phyloP scores from a whole-genome alignment of 2,888 invertebrate genomes.

The Caenorhabditis wallacei region DNA sequence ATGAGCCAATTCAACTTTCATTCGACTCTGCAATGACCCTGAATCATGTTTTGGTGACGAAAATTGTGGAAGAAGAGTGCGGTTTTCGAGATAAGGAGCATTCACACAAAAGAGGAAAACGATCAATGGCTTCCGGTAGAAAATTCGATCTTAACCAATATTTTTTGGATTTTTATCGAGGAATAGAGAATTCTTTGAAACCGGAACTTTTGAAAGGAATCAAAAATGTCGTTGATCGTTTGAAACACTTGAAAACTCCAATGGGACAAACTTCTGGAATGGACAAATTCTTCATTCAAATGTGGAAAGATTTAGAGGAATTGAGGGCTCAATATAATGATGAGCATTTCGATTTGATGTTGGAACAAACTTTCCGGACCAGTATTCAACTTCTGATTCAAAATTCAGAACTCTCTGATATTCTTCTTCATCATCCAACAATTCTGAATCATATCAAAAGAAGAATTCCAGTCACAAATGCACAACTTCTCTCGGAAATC shows the following conservation, averaged over 20 bases:
- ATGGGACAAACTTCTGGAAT: not conserved
- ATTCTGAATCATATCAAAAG: constrained; percentile 1
- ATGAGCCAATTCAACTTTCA: not conserved
- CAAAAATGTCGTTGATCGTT: not conserved
- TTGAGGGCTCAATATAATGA: not conserved
- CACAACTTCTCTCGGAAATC: not conserved
- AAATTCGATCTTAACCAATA: not conserved
- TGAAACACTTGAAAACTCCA: not conserved
- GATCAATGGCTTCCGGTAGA: not conserved
- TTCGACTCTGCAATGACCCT: not conserved
- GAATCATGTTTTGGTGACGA: not conserved
- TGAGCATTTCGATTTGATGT: not conserved
- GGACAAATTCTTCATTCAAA: not conserved
- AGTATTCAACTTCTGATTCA: constrained; percentile 6
- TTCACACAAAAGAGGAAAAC: not conserved
- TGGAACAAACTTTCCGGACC: constrained; percentile 1
- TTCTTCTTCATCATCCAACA: not conserved
- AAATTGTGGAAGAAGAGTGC: not conserved
- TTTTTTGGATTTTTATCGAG: not conserved
- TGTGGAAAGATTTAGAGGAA: not conserved
- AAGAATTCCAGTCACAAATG: constrained; percentile 15
- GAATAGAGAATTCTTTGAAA: not conserved
- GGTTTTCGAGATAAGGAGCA: not conserved
- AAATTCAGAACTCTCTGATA: constrained; percentile 4
- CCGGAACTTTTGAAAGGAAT: not conserved